A percentile compares a stretch with the other conserved stretches of the same genome.
Evolutionary conservation across 1,140 invertebrate species (phyloP).

Genomic region (Trinorchestia longiramus): DNA sequence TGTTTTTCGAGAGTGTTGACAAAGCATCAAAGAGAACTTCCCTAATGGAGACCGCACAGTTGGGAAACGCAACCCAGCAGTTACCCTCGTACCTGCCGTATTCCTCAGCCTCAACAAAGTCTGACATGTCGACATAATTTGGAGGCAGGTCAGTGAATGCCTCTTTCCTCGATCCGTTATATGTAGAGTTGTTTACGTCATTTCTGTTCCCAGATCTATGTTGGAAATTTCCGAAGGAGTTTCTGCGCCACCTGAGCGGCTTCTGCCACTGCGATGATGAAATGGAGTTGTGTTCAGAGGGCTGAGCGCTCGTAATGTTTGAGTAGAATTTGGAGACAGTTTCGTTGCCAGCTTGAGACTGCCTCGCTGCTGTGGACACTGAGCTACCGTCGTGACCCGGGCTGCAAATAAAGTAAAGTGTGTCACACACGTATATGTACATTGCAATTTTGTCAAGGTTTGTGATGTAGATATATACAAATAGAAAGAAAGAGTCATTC

Average conservation of each 20-base stretch:
- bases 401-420: neutral
- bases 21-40: slow-evolving; percentile 57
- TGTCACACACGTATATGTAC: too few relatives aligned
- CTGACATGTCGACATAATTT: neutral
- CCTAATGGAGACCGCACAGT: slow-evolving; percentile 63
- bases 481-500: too few relatives aligned
- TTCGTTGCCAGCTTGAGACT: neutral
- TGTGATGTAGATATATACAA: too few relatives aligned
- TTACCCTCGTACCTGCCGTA: slow-evolving; percentile 63
- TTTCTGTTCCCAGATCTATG: neutral
- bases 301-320: neutral
- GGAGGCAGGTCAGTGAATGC: neutral
- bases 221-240: neutral
- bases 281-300: neutral
- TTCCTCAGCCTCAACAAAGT: slow-evolving; percentile 61
- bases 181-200: neutral
- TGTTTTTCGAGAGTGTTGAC: slow-evolving; percentile 35
- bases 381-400: neutral
- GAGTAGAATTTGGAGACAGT: neutral
- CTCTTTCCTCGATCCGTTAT: neutral
- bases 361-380: neutral
- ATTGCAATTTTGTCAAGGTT: too few relatives aligned
- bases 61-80: slow-evolving; percentile 62
- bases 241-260: neutral
- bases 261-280: neutral